A percentile compares a stretch with the other conserved stretches of the same genome.
Conservation (phyloP, 2,888 invertebrate genomes). For the Pecten maximus region DNA sequence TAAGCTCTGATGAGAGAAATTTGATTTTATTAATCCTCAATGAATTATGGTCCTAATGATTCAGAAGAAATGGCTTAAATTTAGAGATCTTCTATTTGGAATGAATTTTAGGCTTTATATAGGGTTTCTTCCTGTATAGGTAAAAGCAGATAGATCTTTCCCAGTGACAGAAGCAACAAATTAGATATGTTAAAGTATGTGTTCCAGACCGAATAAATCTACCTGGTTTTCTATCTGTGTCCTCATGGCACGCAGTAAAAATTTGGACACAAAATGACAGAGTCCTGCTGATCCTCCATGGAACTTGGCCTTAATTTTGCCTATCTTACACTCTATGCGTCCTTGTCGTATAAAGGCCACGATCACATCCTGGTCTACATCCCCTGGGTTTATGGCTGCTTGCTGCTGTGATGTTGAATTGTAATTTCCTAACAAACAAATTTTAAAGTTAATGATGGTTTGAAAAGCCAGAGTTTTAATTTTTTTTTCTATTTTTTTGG, state of each 20-base stretch:
- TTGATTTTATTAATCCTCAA: too few species aligned
- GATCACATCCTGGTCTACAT: neutral
- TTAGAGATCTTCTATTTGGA: too few species aligned
- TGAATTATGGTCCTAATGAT: too few species aligned
- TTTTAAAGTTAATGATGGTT: neutral
- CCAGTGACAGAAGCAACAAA: too few species aligned
- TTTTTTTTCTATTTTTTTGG: too few species aligned
- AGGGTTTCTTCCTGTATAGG: too few species aligned
- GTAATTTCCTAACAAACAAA: neutral
- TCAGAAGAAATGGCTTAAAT: too few species aligned
- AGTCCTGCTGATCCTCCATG: constrained; percentile 47
- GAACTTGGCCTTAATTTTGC: constrained; percentile 46
- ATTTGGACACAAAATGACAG: constrained; percentile 38
- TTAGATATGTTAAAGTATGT: too few species aligned
- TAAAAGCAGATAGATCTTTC: too few species aligned
- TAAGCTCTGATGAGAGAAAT: too few species aligned
- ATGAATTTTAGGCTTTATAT: too few species aligned
- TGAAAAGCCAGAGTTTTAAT: neutral
- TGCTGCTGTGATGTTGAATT: neutral
- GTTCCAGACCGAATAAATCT: too few species aligned
- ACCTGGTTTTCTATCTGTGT: constrained; percentile 46
- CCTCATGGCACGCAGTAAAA: constrained; percentile 40
- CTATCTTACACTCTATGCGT: constrained; percentile 43
- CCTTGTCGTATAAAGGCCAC: constrained; percentile 44
- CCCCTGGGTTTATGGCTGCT: neutral